Base-by-base conservation (phyloP, 2,113 vertebrate species). In the Lontra canadensis region DNA sequence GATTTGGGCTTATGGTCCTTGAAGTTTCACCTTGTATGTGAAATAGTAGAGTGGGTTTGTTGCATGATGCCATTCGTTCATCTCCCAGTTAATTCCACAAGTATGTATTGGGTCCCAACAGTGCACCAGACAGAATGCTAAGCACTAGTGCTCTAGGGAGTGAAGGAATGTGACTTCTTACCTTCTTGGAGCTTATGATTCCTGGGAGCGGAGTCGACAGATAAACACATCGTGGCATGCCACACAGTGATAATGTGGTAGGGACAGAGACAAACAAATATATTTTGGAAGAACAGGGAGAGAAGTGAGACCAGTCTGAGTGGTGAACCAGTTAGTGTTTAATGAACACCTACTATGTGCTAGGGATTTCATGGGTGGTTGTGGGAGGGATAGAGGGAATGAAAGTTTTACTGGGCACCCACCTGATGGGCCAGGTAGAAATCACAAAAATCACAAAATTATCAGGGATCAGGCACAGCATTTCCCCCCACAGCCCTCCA, bases 1-100 rank as follows among this genome's bases (percentile, higher is more conserved):
- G 52, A 34, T 82, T 91, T 84, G 52, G 52, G 39, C 69, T 69
- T 78, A 90, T 84, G 25, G 57, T 79, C 95, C 73, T 90, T 39
- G 55, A 13, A 95, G 59, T 34, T 83, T 83, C 42, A n/a, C 67
- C 86, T 92, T 73, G 34, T 55, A 11, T 65, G 39, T 52, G 47
- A 95, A 69, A 57, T 67, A 13, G 44, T 25, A 39, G 73, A 57
- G 7, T 61, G 73, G 80, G 20, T 31, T 94, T 44, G 49, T 80
- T 80, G 71, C 39, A 17, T 25, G 1, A 55, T 47, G 21, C 34
- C 36, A 29, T 84, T 86, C 20, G 59, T 34, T 26, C 26, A 61
- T 47, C 13, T 96, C 26, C 55, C 86, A 21, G 18, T 39, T n/a
- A 44, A 49, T 73, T 88, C 57, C 29, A 9, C 71, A 91, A 74